These are phyloP conservation scores for Chrysolina oricalcia DNA, from an alignment of 2,888 invertebrate genomes.

Conservation along the genomic window DNA sequence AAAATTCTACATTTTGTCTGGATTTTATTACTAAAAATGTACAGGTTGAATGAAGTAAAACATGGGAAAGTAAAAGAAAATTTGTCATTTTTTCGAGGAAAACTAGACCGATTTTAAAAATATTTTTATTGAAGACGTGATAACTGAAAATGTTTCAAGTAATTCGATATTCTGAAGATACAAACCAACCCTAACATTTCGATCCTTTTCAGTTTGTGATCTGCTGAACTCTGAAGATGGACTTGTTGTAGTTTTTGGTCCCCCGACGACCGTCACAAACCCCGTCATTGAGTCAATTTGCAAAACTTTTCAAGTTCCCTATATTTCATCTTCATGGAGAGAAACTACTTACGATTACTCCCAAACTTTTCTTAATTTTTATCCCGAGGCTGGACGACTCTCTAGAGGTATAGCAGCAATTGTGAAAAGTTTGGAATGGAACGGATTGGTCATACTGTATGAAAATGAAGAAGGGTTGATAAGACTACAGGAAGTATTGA, in stretches of 20 bases:
- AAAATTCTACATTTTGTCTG: too few species aligned
- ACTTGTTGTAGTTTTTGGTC: constrained; percentile 88
- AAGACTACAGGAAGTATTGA: constrained; percentile 85
- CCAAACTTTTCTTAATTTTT: constrained; percentile 68
- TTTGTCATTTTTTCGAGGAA: too few species aligned
- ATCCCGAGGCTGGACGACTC: constrained; percentile 72
- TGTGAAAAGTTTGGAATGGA: constrained; percentile 82
- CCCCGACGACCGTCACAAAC: constrained; percentile 77
- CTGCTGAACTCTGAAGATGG: constrained; percentile 75
- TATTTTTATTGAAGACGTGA: too few species aligned
- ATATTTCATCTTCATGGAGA: constrained; percentile 85
- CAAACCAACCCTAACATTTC: constrained; percentile 3
- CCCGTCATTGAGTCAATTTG: constrained; percentile 86
- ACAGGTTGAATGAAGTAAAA: too few species aligned
- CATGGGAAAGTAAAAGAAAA: too few species aligned
- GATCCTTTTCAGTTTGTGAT: constrained; percentile 73
- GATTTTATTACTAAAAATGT: too few species aligned
- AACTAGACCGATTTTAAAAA: too few species aligned
- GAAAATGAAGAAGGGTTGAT: constrained; percentile 84
- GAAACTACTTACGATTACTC: constrained; percentile 74
- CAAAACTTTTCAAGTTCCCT: constrained; percentile 88
- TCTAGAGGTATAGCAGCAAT: constrained; percentile 80
- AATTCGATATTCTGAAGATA: too few species aligned
- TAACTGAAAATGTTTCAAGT: too few species aligned
- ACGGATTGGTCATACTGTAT: constrained; percentile 84